These are phyloP conservation scores for Pseudomugil tenellus DNA, from an alignment of 2,797 vertebrate species.

Conservation along the genomic window DNA sequence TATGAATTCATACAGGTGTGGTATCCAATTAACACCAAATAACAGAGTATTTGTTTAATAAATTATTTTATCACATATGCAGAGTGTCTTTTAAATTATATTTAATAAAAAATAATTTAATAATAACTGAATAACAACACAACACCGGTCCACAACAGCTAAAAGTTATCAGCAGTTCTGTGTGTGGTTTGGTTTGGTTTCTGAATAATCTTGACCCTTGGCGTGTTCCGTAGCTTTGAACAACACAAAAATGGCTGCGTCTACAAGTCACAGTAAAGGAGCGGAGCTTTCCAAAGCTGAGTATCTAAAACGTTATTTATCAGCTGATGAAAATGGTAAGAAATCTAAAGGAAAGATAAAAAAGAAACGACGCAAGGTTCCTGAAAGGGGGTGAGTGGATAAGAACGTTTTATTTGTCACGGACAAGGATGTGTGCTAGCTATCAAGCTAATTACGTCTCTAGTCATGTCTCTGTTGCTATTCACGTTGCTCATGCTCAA, in stretches of 20 bases:
- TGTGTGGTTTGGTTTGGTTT: no score
- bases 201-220: constrained; percentile 37
- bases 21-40: no score
- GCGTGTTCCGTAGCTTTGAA: constrained; percentile 55
- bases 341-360: constrained; percentile 77
- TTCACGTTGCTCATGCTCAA: neutral
- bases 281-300: constrained; percentile 79
- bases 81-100: no score
- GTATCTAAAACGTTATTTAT: constrained; percentile 84
- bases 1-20: no score
- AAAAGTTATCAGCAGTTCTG: no score
- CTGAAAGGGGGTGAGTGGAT: constrained; percentile 72
- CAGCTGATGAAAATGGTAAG: constrained; percentile 64
- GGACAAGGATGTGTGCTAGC: constrained; percentile 11
- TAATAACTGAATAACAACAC: no score
- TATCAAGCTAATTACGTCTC: constrained; percentile 32
- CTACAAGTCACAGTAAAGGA: constrained; percentile 43
- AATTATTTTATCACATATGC: no score
- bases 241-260: constrained; percentile 77
- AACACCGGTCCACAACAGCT: no score
- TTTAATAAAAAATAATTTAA: no score
- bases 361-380: constrained; percentile 73
- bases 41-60: no score
- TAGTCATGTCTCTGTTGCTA: neutral
- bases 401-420: neutral